Conservation (phyloP, 1,140 invertebrate genomes). For the Apis laboriosa region DNA sequence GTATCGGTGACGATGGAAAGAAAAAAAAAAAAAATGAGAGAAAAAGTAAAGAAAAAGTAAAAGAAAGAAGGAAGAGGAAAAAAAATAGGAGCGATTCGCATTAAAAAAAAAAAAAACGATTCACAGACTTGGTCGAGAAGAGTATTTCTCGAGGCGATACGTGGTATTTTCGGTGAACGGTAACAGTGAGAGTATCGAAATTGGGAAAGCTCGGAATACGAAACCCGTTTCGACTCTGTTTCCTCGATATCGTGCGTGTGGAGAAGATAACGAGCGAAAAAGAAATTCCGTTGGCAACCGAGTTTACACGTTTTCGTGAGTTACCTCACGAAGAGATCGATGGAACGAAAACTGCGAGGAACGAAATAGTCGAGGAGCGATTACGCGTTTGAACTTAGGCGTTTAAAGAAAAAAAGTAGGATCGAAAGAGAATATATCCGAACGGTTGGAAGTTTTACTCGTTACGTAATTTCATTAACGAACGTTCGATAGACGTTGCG, state of each 20-base stretch:
- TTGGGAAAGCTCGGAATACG: slow-evolving; percentile 32
- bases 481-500: neutral
- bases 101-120: slow-evolving; percentile 29
- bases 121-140: too few species aligned
- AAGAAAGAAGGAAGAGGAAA: neutral
- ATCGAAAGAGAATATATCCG: slow-evolving; percentile 24
- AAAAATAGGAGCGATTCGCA: neutral
- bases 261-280: slow-evolving; percentile 13
- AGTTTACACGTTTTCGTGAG: slow-evolving; percentile 4
- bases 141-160: slow-evolving; percentile 14
- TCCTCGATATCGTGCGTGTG: neutral
- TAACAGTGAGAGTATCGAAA: neutral
- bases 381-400: neutral
- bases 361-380: slow-evolving; percentile 15
- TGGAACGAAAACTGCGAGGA: neutral
- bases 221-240: neutral
- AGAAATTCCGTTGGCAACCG: slow-evolving; percentile 17
- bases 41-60: neutral
- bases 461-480: slow-evolving; percentile 51
- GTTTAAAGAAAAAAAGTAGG: neutral
- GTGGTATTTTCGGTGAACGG: slow-evolving; percentile 49
- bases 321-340: neutral
- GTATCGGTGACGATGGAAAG: neutral
- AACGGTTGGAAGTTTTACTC: slow-evolving; percentile 23
- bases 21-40: too few species aligned